Conservation (phyloP, 2,113 vertebrate species). For the Pan troglodytes region DNA sequence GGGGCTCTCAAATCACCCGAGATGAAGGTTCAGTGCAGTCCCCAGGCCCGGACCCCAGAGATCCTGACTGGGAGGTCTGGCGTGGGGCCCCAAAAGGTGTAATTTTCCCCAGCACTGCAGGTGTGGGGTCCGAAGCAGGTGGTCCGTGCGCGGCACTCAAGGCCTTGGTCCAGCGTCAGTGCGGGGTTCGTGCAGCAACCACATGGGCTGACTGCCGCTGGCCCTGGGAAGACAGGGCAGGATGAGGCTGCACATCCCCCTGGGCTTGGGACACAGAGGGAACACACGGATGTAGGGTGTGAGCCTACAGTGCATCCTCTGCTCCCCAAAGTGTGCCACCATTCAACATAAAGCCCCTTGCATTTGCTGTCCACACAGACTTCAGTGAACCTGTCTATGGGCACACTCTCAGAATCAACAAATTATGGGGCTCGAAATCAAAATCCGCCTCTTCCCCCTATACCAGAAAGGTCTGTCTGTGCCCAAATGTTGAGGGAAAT, state of each 20-base stretch:
- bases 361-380: fast-evolving
- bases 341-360: neutral
- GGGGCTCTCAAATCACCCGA: neutral
- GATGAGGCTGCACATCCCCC: neutral
- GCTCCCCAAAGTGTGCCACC: neutral
- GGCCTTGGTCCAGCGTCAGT: neutral
- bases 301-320: neutral
- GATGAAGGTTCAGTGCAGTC: fast-evolving
- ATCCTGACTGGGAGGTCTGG: fast-evolving
- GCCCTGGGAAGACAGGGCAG: neutral
- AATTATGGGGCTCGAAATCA: neutral
- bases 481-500: fast-evolving
- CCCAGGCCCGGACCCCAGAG: neutral
- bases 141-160: neutral
- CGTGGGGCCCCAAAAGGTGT: fast-evolving
- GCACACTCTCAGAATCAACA: neutral
- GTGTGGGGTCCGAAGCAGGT: fast-evolving
- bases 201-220: neutral
- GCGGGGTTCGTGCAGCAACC: fast-evolving
- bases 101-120: fast-evolving
- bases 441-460: neutral
- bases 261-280: neutral
- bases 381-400: fast-evolving
- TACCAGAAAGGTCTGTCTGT: neutral
- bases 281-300: fast-evolving